Percentiles rank a stretch among this genome's conserved stretches.
Evolutionary conservation across 2,113 vertebrate species (phyloP).

Genomic region (Pteropus alecto): DNA sequence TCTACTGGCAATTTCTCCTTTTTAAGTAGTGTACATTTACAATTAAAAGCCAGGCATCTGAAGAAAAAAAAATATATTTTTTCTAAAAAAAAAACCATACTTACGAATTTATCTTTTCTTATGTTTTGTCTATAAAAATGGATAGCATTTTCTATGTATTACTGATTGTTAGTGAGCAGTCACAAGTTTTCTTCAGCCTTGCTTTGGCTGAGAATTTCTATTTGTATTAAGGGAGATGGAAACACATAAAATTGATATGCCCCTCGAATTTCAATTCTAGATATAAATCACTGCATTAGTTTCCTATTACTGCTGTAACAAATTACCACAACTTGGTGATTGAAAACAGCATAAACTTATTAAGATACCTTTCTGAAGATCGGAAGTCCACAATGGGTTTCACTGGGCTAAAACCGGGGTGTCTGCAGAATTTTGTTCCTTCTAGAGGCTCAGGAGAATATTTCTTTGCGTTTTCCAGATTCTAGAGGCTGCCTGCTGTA

Average conservation of each 20-base stretch:
- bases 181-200: neutral
- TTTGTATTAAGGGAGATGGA: neutral
- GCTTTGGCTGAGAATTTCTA: neutral
- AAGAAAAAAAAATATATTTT: neutral
- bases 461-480: neutral
- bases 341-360: neutral
- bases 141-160: neutral
- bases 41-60: neutral
- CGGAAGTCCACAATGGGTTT: neutral
- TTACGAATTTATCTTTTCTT: neutral
- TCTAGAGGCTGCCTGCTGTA: neutral
- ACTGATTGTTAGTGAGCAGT: neutral
- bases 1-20: neutral
- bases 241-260: neutral
- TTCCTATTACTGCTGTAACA: neutral
- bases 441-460: neutral
- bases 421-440: neutral
- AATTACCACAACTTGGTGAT: neutral
- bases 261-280: neutral
- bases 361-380: neutral
- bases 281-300: neutral
- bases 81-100: neutral
- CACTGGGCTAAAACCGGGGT: neutral
- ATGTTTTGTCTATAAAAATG: constrained; percentile 5
- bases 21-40: neutral